Percentiles rank a stretch among this genome's conserved stretches.
These are phyloP conservation scores for Anomalospiza imberbis DNA, from an alignment of 2,797 vertebrate genomes.

Conservation along the genomic window DNA sequence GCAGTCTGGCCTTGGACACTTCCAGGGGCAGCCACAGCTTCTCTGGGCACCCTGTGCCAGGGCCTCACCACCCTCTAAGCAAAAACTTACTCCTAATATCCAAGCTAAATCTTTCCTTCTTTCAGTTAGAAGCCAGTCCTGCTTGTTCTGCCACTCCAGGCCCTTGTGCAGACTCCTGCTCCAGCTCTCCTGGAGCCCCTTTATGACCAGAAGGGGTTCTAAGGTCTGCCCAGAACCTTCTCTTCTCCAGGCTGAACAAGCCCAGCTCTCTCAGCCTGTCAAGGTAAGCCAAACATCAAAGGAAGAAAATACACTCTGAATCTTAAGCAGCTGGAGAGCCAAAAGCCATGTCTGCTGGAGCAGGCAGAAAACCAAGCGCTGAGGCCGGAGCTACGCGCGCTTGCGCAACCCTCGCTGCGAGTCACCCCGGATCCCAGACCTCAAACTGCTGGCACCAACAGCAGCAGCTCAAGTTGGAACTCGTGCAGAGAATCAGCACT, in stretches of 20 bases:
- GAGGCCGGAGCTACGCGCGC: accelerated
- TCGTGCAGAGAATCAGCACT: not conserved
- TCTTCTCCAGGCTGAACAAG: not conserved
- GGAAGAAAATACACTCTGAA: not conserved
- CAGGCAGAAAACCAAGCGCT: not conserved
- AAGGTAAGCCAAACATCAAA: not conserved
- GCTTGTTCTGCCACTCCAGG: not conserved
- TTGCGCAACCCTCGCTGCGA: not conserved
- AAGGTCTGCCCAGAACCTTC: not conserved
- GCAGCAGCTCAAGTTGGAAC: not conserved
- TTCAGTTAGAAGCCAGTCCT: not conserved
- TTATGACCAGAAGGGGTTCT: not conserved
- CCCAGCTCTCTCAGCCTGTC: not conserved
- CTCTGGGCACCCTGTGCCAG: not conserved
- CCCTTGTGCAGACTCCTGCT: not conserved
- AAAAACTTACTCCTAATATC: not conserved
- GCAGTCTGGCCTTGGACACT: not conserved
- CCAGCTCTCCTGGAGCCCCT: not conserved
- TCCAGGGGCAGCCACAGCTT: not conserved
- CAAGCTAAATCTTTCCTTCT: not conserved
- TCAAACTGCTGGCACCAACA: not conserved
- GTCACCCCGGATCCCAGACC: not conserved
- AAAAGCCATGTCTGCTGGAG: not conserved
- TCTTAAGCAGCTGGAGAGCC: not conserved
- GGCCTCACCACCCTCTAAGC: accelerated